Conservation (phyloP, 2,888 invertebrate genomes). For the Tachina lurida region DNA sequence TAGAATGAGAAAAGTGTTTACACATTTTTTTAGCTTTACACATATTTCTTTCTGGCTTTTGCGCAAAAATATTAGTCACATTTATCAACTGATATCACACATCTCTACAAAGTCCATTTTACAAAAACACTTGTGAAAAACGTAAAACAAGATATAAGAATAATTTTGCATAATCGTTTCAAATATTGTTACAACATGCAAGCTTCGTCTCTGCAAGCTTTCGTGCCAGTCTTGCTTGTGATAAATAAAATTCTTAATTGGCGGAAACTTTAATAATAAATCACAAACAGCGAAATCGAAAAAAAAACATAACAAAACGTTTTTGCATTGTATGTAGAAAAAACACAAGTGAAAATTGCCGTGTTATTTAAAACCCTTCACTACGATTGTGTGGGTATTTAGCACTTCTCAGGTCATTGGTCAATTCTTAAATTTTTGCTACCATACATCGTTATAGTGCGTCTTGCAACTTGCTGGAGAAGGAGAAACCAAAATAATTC, state of each 20-base stretch:
- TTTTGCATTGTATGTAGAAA: neutral
- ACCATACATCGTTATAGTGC: too few species aligned
- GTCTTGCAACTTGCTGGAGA: neutral
- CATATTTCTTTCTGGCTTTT: neutral
- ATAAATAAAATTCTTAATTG: conserved; percentile 65
- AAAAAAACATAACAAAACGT: conserved; percentile 29
- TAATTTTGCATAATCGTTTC: conserved; percentile 46
- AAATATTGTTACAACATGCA: neutral
- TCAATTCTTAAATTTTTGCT: neutral
- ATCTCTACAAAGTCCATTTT: neutral
- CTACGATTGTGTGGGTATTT: neutral
- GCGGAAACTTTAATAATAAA: conserved; percentile 71
- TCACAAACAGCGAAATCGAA: conserved; percentile 60
- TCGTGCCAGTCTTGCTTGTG: conserved; percentile 1
- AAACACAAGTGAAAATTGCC: conserved; percentile 30
- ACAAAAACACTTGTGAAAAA: neutral
- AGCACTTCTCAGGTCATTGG: neutral
- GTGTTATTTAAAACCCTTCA: neutral
- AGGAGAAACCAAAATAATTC: too few species aligned
- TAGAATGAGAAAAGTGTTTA: neutral
- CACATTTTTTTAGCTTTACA: neutral
- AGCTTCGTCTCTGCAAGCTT: neutral
- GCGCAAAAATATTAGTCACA: conserved; percentile 3
- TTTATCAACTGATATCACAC: neutral
- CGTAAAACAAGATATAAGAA: neutral